These are phyloP conservation scores for Ceratina japonica DNA, from an alignment of 1,140 invertebrate species.

Conservation along the genomic window DNA sequence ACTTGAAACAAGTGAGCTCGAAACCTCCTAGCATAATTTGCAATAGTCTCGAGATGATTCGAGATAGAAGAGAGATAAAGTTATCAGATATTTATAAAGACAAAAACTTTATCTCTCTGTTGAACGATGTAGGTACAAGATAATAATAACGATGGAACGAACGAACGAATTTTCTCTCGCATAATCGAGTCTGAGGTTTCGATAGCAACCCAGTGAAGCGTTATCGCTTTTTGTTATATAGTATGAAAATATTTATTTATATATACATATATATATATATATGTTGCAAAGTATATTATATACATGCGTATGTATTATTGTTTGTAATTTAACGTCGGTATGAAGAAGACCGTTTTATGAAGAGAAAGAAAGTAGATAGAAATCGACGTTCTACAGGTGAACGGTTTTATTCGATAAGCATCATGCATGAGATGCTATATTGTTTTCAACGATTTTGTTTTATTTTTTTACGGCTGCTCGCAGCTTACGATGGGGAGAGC, in stretches of 20 bases:
- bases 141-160: neutral
- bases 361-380: neutral
- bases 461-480: slow-evolving; percentile 10
- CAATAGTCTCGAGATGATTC: neutral
- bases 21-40: slow-evolving; percentile 15
- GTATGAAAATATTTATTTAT: slow-evolving; percentile 61
- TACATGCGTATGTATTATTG: slow-evolving; percentile 50
- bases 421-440: slow-evolving; percentile 13
- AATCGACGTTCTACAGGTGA: neutral
- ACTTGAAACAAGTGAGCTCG: neutral
- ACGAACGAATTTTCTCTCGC: neutral
- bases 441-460: slow-evolving; percentile 46
- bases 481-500: neutral
- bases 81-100: slow-evolving; percentile 43
- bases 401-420: neutral
- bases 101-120: slow-evolving; percentile 34
- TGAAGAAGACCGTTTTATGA: slow-evolving; percentile 1
- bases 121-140: neutral
- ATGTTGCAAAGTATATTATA: slow-evolving; percentile 51
- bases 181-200: slow-evolving; percentile 12
- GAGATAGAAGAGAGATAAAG: slow-evolving; percentile 14
- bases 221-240: slow-evolving; percentile 43
- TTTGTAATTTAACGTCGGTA: slow-evolving; percentile 44
- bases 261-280: slow-evolving; percentile 30
- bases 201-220: neutral